A percentile compares a stretch with the other conserved stretches of the same genome.
Evolutionary conservation across 2,113 vertebrate species (phyloP).

Genomic region (Rhinoptilus africanus): DNA sequence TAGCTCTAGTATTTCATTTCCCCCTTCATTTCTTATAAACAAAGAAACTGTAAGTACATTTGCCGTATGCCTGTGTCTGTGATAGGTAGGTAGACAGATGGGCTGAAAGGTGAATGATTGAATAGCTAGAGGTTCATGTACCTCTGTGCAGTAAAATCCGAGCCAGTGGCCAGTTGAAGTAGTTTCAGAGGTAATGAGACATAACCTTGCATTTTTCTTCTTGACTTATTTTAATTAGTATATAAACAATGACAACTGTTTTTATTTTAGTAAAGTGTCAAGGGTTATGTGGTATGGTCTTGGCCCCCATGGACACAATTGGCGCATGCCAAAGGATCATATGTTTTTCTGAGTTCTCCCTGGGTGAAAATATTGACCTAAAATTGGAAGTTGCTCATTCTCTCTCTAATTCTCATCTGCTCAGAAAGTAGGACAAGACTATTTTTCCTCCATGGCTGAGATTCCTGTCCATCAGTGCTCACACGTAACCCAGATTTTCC

Average conservation of each 20-base stretch:
- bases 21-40: not conserved
- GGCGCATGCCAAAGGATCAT: not conserved
- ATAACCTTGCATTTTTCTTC: not conserved
- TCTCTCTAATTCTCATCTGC: conserved; percentile 39
- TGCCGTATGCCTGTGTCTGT: not conserved
- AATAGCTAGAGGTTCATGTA: not conserved
- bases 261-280: not conserved
- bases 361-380: conserved; percentile 55
- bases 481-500: conserved; percentile 58
- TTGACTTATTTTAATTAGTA: not conserved
- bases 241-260: not conserved
- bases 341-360: not conserved
- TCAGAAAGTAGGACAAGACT: conserved; percentile 64
- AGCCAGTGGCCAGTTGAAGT: not conserved
- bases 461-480: conserved; percentile 62
- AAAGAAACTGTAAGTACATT: not conserved
- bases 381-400: conserved; percentile 31
- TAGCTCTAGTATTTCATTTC: not conserved
- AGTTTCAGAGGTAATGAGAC: not conserved
- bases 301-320: not conserved
- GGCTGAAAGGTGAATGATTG: not conserved
- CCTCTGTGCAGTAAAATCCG: not conserved
- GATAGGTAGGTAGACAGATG: not conserved
- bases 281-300: not conserved
- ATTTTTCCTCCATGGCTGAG: conserved; percentile 54